phyloP scores from a whole-genome alignment of 2,797 vertebrate species.

The Selene dorsalis region DNA sequence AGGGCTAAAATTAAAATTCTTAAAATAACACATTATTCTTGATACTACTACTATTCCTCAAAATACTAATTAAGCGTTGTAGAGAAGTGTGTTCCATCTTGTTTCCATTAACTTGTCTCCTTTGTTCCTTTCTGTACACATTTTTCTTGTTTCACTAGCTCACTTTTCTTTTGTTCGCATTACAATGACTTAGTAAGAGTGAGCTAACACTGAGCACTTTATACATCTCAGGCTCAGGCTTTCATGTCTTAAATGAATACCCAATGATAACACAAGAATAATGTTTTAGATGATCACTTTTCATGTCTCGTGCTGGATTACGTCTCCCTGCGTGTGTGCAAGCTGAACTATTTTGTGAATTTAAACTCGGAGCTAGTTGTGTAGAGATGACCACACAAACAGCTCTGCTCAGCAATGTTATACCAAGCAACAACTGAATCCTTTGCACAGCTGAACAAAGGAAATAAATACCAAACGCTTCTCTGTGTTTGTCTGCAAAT shows the following conservation, averaged over 20 bases:
- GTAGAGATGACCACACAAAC: constrained; percentile 49
- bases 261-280: constrained; percentile 57
- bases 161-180: constrained; percentile 67
- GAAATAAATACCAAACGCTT: constrained; percentile 57
- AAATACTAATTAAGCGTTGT: constrained; percentile 61
- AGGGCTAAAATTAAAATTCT: constrained; percentile 52
- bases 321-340: constrained; percentile 35
- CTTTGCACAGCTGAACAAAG: constrained; percentile 73
- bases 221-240: constrained; percentile 54
- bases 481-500: constrained; percentile 56
- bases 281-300: constrained; percentile 51
- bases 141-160: constrained; percentile 63
- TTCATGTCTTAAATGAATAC: constrained; percentile 65
- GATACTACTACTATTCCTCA: constrained; percentile 46
- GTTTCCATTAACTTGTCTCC: constrained; percentile 61
- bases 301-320: constrained; percentile 19
- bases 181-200: constrained; percentile 60
- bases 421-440: constrained; percentile 51
- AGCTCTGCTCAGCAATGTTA: constrained; percentile 56
- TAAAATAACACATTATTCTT: constrained; percentile 53
- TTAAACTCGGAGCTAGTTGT: constrained; percentile 36
- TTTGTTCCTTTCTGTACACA: constrained; percentile 62
- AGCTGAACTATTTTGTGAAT: constrained; percentile 38
- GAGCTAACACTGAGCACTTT: constrained; percentile 47
- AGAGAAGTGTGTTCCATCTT: constrained; percentile 55